Evolutionary conservation across 1,140 invertebrate genomes (phyloP), one percentile per base, ranked within the genome.

Genomic region (Watersipora subatra): DNA sequence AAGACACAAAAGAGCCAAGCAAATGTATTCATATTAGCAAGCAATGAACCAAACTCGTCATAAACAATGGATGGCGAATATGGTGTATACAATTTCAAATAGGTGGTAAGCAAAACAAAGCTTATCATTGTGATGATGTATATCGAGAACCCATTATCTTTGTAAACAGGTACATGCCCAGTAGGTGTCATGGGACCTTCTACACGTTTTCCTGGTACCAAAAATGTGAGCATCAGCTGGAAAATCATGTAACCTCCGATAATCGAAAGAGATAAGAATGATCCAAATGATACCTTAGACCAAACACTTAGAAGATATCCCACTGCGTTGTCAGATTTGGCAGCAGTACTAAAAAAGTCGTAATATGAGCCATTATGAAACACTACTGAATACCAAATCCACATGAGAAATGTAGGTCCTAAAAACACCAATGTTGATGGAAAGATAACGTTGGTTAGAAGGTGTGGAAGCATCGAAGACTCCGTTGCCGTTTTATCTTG

Each of bases 121-220:
- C 72, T 66, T 27, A 67, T 58, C 62, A 84, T 72, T 7, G 80
- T 80, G 2, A 79, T 72, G 15, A 78, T 64, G 70, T 81, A 86
- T 72, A 82, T 84, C 27, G 76, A 59, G 65, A 85, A 80, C 1
- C 84, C 84, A 72, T 85, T 85, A 68, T 82, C 83, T 69, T 78
- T 75, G 71, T 85, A 86, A 0, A 73, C 66, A 1, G 84, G 84
- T 1, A 71, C 73, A 65, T 80, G 78, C 30, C 83, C 84, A 66
- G 80, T 81, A 12, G 77, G 73, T 0, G 84, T 83, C 2, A 79
- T 65, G 1, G 84, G 84, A 2, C 84, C 84, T 56, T 77, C 61
- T 28, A 80, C 79, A 19, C 66, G 73, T 62, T 79, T 77, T 19
- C 81, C 78, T 2, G 84, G 83, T 1, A 85, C 64, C 2, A 76